A percentile compares a stretch with the other conserved stretches of the same genome.
phyloP scores from a whole-genome alignment of 2,113 vertebrate species.

The Okapia johnstoni region DNA sequence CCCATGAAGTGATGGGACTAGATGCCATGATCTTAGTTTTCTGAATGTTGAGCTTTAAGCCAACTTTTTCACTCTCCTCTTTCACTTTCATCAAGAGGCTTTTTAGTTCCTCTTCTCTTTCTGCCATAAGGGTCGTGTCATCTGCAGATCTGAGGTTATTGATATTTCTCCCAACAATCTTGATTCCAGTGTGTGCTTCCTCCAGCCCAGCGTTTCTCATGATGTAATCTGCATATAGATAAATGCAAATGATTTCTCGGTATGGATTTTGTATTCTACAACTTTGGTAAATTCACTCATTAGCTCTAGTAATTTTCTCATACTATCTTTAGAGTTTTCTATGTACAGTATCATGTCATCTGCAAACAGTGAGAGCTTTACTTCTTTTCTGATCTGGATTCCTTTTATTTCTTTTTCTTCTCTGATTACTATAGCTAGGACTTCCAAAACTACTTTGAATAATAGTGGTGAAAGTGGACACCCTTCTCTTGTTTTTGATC shows the following conservation, averaged over 20 bases:
- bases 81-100: too few species aligned
- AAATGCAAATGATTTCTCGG: background rate
- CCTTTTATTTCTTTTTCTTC: background rate
- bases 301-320: background rate
- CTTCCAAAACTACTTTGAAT: background rate
- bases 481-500: background rate
- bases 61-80: too few species aligned
- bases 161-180: too few species aligned
- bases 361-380: background rate
- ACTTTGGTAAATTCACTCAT: background rate
- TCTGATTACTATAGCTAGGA: background rate
- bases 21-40: too few species aligned
- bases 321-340: background rate
- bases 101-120: too few species aligned
- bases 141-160: too few species aligned
- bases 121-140: too few species aligned
- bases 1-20: too few species aligned
- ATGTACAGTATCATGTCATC: fast-evolving
- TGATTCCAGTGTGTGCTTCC: too few species aligned
- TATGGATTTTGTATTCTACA: background rate
- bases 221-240: background rate
- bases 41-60: too few species aligned
- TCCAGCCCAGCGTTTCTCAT: too few species aligned
- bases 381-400: background rate
- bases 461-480: background rate